Conservation (phyloP, 2,888 invertebrate genomes). For the Colostygia pectinataria region DNA sequence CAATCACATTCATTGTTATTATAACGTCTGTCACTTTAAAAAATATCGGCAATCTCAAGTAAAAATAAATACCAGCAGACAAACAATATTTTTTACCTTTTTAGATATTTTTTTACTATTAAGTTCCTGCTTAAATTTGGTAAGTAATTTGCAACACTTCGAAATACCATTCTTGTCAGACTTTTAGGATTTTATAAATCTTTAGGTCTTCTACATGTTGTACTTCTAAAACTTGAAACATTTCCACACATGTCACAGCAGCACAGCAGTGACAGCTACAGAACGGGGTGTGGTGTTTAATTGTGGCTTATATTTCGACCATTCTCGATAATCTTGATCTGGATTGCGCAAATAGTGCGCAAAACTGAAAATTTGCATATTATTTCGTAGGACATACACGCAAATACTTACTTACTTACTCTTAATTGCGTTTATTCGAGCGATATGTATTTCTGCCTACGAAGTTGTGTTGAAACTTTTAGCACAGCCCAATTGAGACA, state of each 20-base stretch:
- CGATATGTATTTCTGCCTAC: slow-evolving; percentile 14
- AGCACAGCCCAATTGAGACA: neutral
- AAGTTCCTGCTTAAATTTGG: too few species aligned
- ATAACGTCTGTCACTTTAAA: too few species aligned
- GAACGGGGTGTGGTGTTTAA: slow-evolving; percentile 11
- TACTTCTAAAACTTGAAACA: neutral
- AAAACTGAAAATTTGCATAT: slow-evolving; percentile 30
- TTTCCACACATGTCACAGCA: neutral
- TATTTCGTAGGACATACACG: slow-evolving; percentile 27
- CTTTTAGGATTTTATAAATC: too few species aligned
- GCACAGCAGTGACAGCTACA: slow-evolving; percentile 6
- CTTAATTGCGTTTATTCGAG: slow-evolving; percentile 9
- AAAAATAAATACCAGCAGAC: too few species aligned
- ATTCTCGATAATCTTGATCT: slow-evolving; percentile 23
- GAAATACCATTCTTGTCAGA: too few species aligned
- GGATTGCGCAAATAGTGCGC: slow-evolving; percentile 28
- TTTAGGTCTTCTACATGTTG: too few species aligned
- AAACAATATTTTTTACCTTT: too few species aligned
- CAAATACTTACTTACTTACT: slow-evolving; percentile 7
- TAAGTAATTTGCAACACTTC: too few species aligned
- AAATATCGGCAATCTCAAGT: too few species aligned
- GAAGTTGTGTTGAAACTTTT: slow-evolving; percentile 14
- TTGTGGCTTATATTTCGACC: slow-evolving; percentile 17
- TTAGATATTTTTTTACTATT: too few species aligned
- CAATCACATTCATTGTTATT: slow-evolving; percentile 17